Evolutionary conservation across 2,888 invertebrate species (phyloP), one percentile per base, ranked within the genome.

Genomic region (Clitarchus hookeri): DNA sequence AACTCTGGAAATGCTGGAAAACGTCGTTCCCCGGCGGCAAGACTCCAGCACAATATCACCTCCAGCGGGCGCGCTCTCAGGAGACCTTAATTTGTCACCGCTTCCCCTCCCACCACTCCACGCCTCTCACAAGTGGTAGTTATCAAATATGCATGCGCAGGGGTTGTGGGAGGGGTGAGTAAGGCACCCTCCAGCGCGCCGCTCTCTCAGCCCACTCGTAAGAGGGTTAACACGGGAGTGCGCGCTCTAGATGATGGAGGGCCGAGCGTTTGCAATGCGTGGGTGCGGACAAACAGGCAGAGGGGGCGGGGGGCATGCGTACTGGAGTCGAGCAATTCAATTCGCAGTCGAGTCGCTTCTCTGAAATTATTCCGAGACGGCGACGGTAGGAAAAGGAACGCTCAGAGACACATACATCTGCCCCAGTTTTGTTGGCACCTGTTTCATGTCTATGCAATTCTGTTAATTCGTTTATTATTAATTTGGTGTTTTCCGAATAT

Each of bases 71-170:
- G 86, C 83, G 85, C 87, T 87, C 88, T 84, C 88, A 53, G 83
- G 88, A 82, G 88, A 65, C 86, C 85, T 86, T 86, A 85, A 87
- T 87, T 87, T 87, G 87, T 87, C 87, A 85, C 86, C 87, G 84
- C 86, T 86, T 86, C 48, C 48, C 48, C 8, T 8, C 16, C 48
- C 48, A 8, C 48, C 48, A 6, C 12, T 8, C 3, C 16, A 11
- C 0, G 11, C 48, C 48, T 16, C 48, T 48, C 80, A 53, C 78
- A 85, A 78, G 27, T 54, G 77, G 65, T 48, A 86, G 87, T 87
- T 88, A 88, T 88, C 87, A 88, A 88, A 88, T 88, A 88, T 88
- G 88, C 88, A 88, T 88, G 88, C 84, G 84, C 25, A 84, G 85
- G 53, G 80, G n/a, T n/a, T n/a, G n/a, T 53, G 48, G 84, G 84